Evolutionary conservation across 2,888 invertebrate species (phyloP), one percentile per base, ranked within the genome.

Genomic region (Cephus spinipes): DNA sequence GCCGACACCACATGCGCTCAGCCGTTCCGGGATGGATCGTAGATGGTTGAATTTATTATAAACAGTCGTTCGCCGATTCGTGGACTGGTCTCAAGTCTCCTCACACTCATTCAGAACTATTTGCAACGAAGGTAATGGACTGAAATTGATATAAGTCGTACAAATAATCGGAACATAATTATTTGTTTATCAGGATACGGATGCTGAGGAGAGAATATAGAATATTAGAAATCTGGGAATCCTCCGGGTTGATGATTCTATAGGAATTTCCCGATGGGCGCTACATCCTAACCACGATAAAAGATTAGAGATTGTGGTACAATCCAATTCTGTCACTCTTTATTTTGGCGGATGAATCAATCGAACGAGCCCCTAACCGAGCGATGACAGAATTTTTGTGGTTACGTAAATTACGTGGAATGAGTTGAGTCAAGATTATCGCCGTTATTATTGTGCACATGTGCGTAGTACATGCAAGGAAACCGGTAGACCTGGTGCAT

Each of bases 41-140:
- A 71, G 32, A 71, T 71, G 81, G 82, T 83, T 77, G 81, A 85
- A 87, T 87, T 87, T 86, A 87, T 87, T 80, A 81, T 85, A 87
- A 87, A 85, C 86, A 86, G 81, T 81, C 77, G 71, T 71, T 71
- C 32, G 79, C 80, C 79, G 76, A 71, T 36, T 69, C 30, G 23
- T 69, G 32, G 69, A 35, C 71, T 71, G 31, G 71, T 71, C 12
- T 33, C 71, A 3, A 32, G 32, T 30, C 71, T 32, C 71, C 12
- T 71, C 12, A 6, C 71, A 71, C 32, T 71, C 71, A 23, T 55
- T 23, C 55, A 33, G 15, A 55, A 74, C 15, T 15, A 55, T 32
- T 31, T 74, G 68, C 69, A 74, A 77, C 35, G 71, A 34, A 40
- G 35, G 23, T 32, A 32, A 74, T 15, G 73, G n/a, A 77, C 9